Conservation (phyloP, 2,797 vertebrate species). For the Agapornis canus region DNA sequence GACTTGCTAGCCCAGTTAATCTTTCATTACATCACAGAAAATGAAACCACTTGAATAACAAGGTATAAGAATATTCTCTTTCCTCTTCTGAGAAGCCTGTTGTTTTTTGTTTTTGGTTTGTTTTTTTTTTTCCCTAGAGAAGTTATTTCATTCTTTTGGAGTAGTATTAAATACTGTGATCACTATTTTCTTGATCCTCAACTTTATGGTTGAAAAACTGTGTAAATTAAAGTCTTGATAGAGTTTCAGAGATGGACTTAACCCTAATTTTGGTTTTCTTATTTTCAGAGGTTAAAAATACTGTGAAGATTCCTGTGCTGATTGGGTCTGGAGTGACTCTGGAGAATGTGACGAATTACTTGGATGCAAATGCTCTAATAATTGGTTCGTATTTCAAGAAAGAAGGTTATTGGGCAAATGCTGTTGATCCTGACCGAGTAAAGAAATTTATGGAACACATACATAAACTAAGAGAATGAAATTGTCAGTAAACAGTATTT, state of each 20-base stretch:
- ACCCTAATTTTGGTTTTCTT: neutral
- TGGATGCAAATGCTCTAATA: slow-evolving; percentile 82
- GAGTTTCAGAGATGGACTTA: neutral
- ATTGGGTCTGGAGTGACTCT: slow-evolving; percentile 87
- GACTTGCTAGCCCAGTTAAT: neutral
- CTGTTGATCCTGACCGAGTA: slow-evolving; percentile 79
- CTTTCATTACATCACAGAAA: neutral
- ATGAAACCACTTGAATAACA: neutral
- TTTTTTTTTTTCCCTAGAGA: neutral
- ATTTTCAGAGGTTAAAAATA: slow-evolving; percentile 77
- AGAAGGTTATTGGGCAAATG: slow-evolving; percentile 83
- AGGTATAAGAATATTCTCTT: neutral
- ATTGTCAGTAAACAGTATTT: neutral
- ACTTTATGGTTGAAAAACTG: neutral
- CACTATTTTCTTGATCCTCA: neutral
- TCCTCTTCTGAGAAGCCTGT: neutral
- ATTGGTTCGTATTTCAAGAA: slow-evolving; percentile 89
- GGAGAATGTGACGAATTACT: slow-evolving; percentile 82
- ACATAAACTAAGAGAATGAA: slow-evolving; percentile 69
- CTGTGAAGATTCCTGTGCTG: slow-evolving; percentile 85
- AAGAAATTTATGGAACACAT: slow-evolving; percentile 83
- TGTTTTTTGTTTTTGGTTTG: neutral
- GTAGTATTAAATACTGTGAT: neutral
- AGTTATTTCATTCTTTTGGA: neutral
- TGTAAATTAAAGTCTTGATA: neutral